Base-by-base conservation (phyloP, 2,888 invertebrate species). In the Chouioia cunea region DNA sequence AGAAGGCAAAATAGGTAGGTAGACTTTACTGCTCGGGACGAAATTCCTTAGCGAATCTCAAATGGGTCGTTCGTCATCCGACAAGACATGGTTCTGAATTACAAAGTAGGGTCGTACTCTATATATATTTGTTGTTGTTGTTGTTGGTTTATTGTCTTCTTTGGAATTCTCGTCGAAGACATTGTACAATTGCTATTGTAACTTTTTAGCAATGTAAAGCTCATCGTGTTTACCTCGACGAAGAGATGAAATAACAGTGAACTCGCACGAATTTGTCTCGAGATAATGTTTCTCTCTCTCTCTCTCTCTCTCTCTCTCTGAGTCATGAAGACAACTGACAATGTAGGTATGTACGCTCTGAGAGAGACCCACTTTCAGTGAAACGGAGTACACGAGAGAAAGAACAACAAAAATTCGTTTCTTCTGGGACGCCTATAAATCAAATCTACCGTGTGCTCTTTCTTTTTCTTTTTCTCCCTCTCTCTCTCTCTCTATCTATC, bases 191-290 rank as follows among this genome's bases (percentile, higher is more conserved):
- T 36, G 36, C 12, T 6, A 36, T 36, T 36, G 6, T 1, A 36
- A 36, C 36, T 3, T 36, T 12, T 36, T 36, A 36, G 12, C 12
- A 36, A 36, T 36, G 36, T 12, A 36, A 36, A 36, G 36, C 36
- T 54, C 67, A 60, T 60, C 48, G 20, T 22, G 48, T 48, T 20
- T 43, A 16, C 43, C 36, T 36, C 15, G 16, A 4, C 8, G 22
- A 16, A 50, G 14, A 16, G 59, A 59, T 59, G 59, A 70, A 65
- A 52, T 57, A 63, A 54, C 53, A 52, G 44, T 52, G 57, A 68
- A 63, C 50, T 57, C 44, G 44, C 50, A 43, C 43, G 23, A 70
- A 54, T 48, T 69, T 59, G 50, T 59, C 47, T 18, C 43, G 62
- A 36, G 23, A 46, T 43, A 59, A 63, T 27, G 44, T 43, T 47